Percentiles rank a stretch among this genome's conserved stretches.
Evolutionary conservation across 30 jellyfish, hydroid and myxozoan genomes (phyloP).

Genomic region (Cassiopea xamachana): DNA sequence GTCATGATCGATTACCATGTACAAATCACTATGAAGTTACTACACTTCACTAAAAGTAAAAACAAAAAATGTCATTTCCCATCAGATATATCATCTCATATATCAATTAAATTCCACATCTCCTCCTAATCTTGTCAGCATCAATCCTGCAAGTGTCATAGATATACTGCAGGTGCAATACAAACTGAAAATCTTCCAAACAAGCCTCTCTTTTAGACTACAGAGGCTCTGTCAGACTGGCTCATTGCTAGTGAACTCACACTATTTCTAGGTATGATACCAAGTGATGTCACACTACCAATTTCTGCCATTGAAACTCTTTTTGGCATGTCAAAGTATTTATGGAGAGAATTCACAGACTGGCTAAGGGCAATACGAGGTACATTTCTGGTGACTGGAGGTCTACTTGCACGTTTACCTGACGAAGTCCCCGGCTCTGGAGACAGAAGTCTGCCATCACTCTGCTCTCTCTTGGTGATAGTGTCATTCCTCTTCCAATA

Average conservation of each 20-base stretch:
- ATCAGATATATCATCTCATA: not conserved
- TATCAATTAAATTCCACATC: not conserved
- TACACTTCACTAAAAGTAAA: not conserved
- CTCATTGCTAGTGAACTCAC: constrained; percentile 21
- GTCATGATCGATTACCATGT: constrained; percentile 55
- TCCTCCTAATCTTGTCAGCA: not conserved
- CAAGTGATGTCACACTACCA: constrained; percentile 93
- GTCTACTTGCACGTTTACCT: constrained; percentile 49
- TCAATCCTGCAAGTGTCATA: not conserved
- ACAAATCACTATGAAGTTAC: constrained; percentile 46
- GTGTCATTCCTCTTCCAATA: constrained; percentile 85
- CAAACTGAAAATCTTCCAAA: not conserved
- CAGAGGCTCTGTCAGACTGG: constrained; percentile 62
- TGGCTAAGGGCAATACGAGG: constrained; percentile 86
- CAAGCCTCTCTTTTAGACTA: constrained; percentile 32
- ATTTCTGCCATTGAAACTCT: constrained; percentile 86
- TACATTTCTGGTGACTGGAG: constrained; percentile 48
- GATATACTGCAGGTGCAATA: not conserved
- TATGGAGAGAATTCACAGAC: constrained; percentile 75
- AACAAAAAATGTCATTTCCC: not conserved
- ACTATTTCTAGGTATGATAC: constrained; percentile 69
- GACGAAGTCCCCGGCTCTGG: constrained; percentile 59
- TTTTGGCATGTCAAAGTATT: constrained; percentile 84
- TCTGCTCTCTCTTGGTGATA: constrained; percentile 49
- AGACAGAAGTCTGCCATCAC: constrained; percentile 52